Percentiles rank a stretch among this genome's conserved stretches.
Evolutionary conservation across 2,113 vertebrate genomes (phyloP).

Genomic region (Pardalotus punctatus): DNA sequence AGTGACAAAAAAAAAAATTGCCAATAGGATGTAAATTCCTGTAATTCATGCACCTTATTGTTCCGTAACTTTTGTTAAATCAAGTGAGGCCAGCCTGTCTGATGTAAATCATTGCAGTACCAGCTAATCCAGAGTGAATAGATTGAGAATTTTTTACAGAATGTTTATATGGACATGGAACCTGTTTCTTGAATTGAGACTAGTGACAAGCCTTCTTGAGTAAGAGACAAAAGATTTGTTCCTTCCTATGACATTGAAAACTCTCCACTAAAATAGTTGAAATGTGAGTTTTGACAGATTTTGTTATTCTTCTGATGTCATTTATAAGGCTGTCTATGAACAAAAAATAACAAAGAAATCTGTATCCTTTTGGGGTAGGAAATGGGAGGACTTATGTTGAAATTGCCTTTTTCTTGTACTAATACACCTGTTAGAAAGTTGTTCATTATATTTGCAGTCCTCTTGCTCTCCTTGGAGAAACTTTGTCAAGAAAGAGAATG

Average conservation of each 20-base stretch:
- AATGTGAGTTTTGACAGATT: not conserved
- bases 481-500: not conserved
- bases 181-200: not conserved
- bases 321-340: not conserved
- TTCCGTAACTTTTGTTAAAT: not conserved
- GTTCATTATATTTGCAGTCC: not conserved
- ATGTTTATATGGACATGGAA: not conserved
- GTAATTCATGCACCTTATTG: not conserved
- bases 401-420: not conserved
- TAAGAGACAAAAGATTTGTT: not conserved
- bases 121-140: not conserved
- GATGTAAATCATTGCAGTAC: not conserved
- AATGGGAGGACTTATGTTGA: not conserved
- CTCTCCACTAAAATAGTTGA: not conserved
- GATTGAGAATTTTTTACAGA: not conserved
- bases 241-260: not conserved
- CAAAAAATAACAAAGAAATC: not conserved
- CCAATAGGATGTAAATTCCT: not conserved
- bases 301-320: not conserved
- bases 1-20: not conserved
- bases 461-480: not conserved
- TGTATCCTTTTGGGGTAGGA: not conserved
- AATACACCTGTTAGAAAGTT: not conserved
- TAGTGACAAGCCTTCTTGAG: not conserved
- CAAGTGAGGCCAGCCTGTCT: not conserved